Base-by-base conservation (phyloP, 2,797 vertebrate species). In the Buphagus erythrorhynchus region DNA sequence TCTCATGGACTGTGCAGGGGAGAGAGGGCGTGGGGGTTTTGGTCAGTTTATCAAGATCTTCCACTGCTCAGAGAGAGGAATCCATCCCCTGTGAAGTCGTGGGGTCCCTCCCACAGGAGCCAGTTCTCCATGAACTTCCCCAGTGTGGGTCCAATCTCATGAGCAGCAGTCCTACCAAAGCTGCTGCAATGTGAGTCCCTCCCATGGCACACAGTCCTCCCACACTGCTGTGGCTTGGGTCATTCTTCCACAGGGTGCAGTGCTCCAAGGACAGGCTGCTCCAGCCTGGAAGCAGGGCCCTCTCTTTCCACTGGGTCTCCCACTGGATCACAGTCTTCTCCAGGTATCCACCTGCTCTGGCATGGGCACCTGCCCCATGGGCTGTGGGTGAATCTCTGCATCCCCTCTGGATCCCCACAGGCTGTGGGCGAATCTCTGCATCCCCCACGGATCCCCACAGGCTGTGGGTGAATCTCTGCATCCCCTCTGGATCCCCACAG, bases 261-360 rank as follows among this genome's bases (percentile, higher is more conserved):
- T 13, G 3, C 26, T 29, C 12, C 43, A 74, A 25, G 33, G 9
- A 24, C 26, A 73, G 26, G 16, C 26, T 58, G 33, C n/a, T 31
- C 4, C 54, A 58, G 3, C n/a, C 15, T 36, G 20, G 40, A 18
- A 17, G 19, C 19, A 29, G 7, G 6, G 15, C 14, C 31, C 3
- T 3, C 20, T 24, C 15, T 58, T 12, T 36, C 33, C 16, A 18
- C 9, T 1, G 1, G 6, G 6, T 55, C 9, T 52, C 49, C 36
- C 22, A 42, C 9, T n/a, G 16, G 12, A 52, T 25, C 49, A 19
- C 29, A 42, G 36, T 22, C 9, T 25, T 12, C 29, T 16, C 36
- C 48, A 69, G 29, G 3, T 9, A n/a, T 15, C 13, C 12, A n/a
- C 16, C 6, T 1, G 0, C 31, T 33, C 38, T 5, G 1, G 29